phyloP scores from a whole-genome alignment of 2,888 invertebrate species.

The Hemaris fuciformis region DNA sequence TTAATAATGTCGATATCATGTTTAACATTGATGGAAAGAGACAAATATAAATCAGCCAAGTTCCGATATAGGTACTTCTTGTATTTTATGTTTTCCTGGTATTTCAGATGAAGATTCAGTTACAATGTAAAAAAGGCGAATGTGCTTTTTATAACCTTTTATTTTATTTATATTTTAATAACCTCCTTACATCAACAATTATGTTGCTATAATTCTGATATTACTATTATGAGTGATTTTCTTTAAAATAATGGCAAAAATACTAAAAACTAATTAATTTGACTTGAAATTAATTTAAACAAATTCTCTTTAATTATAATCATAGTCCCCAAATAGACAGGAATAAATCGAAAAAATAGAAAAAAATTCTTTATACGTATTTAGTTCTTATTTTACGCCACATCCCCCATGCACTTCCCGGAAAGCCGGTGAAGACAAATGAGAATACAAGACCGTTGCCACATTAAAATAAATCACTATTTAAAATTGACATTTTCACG shows the following conservation, averaged over 20 bases:
- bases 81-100: not conserved
- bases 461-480: constrained; percentile 64
- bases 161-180: not conserved
- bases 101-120: not conserved
- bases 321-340: too few relatives aligned
- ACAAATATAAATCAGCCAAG: not conserved
- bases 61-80: not conserved
- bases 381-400: not conserved
- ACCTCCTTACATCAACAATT: too few relatives aligned
- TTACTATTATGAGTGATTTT: too few relatives aligned
- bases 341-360: too few relatives aligned
- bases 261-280: too few relatives aligned
- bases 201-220: too few relatives aligned
- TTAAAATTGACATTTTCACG: constrained; percentile 75
- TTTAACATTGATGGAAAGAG: not conserved
- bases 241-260: too few relatives aligned
- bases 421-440: constrained; percentile 23
- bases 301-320: too few relatives aligned
- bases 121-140: not conserved
- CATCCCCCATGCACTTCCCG: not conserved
- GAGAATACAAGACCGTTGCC: constrained; percentile 33
- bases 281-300: too few relatives aligned
- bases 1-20: not conserved
- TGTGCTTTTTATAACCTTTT: not conserved
- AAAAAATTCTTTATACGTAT: too few relatives aligned